These are phyloP conservation scores for Aphidius gifuensis DNA, from an alignment of 1,140 invertebrate genomes.

Conservation along the genomic window DNA sequence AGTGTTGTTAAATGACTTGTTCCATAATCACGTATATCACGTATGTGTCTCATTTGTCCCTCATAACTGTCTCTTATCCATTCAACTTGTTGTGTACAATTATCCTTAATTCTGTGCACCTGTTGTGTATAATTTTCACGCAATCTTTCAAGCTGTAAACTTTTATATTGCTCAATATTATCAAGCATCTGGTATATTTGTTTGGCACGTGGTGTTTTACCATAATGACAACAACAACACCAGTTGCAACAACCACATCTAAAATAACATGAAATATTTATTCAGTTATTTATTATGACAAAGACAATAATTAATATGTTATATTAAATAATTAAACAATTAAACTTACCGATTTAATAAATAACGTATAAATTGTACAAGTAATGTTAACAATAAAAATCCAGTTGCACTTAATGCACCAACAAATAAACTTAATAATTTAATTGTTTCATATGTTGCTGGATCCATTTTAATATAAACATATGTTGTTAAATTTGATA, in stretches of 20 bases:
- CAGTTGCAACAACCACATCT: conserved; percentile 62
- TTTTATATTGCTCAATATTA: conserved; percentile 86
- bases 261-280: conserved; percentile 25
- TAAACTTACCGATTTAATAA: conserved; percentile 66
- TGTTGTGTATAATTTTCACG: conserved; percentile 90
- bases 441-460: conserved; percentile 75
- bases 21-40: conserved; percentile 87
- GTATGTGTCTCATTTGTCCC: conserved; percentile 79
- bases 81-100: conserved; percentile 89
- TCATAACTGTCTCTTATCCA: conserved; percentile 90
- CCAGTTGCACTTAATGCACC: conserved; percentile 73
- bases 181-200: conserved; percentile 85
- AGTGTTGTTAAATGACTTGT: conserved; percentile 79
- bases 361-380: conserved; percentile 71
- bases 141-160: conserved; percentile 80
- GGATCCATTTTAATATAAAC: conserved; percentile 77
- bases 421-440: conserved; percentile 78
- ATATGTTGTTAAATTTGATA: conserved; percentile 71
- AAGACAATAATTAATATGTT: conserved; percentile 1
- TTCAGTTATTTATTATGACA: conserved; percentile 3
- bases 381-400: conserved; percentile 76
- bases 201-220: conserved; percentile 69
- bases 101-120: conserved; percentile 85
- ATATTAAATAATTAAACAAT: neutral
- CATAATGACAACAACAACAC: conserved; percentile 67